Evolutionary conservation across 1,140 invertebrate genomes (phyloP), one percentile per base, ranked within the genome.

Genomic region (Ericerus pela): DNA sequence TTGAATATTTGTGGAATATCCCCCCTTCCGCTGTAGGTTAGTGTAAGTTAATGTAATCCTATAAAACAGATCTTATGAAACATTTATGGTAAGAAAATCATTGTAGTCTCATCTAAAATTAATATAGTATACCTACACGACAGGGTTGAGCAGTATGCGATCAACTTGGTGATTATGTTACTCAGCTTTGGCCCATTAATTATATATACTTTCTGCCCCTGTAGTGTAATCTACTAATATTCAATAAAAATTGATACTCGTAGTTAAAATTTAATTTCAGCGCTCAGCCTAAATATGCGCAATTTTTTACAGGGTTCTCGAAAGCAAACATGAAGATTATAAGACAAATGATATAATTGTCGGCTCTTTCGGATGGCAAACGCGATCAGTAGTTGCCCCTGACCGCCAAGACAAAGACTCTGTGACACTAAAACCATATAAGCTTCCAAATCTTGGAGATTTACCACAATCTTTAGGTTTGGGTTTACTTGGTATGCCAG

Each of bases 401-500:
- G 57, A 64, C 1, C 14, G 20, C 3, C 6, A 51, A 5, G 11
- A 6, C 10, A 18, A 37, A 51, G 12, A 37, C 6, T 8, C 24
- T 2, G 1, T 8, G 27, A 14, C 37, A 38, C 30, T 14, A 37
- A 36, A 53, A 56, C 68, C 72, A 18, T 70, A 67, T 26, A 53
- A 74, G 29, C 53, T 81, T 51, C 75, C 76, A 11, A 73, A 80
- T 56, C 61, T 77, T 29, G 70, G 65, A 29, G 66, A 73, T 30
- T 62, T 81, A 54, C 72, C 79, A 11, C 31, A 68, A n/a, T 81
- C 79, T 2, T 66, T 79, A 24, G 73, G 65, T 1, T 64, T 82
- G 22, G 80, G 80, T 33, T 61, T 74, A 38, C 62, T 80, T 30
- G 80, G 80, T 59, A 80, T 82, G 77, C 74, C 79, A 33, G 80